Evolutionary conservation across 2,797 vertebrate genomes (phyloP).

Genomic region (Semotilus atromaculatus): DNA sequence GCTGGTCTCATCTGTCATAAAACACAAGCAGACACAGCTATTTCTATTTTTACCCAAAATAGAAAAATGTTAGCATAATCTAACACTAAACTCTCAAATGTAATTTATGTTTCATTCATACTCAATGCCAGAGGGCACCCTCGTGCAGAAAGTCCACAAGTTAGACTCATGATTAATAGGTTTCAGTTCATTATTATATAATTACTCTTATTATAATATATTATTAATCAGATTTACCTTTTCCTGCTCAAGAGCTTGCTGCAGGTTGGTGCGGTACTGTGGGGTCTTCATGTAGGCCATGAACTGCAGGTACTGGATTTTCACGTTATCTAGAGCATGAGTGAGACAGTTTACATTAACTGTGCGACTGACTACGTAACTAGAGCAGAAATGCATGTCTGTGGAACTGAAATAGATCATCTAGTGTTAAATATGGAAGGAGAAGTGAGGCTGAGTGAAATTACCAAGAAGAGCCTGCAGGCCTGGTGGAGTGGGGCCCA

Average conservation of each 20-base stretch:
- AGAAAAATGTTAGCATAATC: too few species aligned
- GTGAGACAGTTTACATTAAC: not conserved
- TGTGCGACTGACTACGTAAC: not conserved
- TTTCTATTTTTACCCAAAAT: too few species aligned
- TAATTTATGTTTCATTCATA: too few species aligned
- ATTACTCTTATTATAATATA: too few species aligned
- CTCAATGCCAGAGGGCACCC: too few species aligned
- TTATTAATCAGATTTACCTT: constrained; percentile 81
- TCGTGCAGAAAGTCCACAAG: too few species aligned
- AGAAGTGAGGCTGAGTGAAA: constrained; percentile 32
- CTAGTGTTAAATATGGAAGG: not conserved
- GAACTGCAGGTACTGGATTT: constrained; percentile 97
- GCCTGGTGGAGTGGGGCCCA: constrained; percentile 89
- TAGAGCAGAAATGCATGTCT: not conserved
- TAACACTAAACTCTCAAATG: too few species aligned
- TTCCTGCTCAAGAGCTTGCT: constrained; percentile 94
- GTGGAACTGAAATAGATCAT: not conserved
- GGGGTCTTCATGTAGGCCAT: constrained; percentile 96
- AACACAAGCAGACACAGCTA: too few species aligned
- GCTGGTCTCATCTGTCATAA: too few species aligned
- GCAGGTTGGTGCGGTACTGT: constrained; percentile 92
- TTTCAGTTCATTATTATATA: too few species aligned
- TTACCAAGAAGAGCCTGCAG: constrained; percentile 96
- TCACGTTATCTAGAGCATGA: constrained; percentile 87
- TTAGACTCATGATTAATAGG: too few species aligned